phyloP scores from a whole-genome alignment of 2,113 vertebrate genomes.

The Spilogale gracilis region DNA sequence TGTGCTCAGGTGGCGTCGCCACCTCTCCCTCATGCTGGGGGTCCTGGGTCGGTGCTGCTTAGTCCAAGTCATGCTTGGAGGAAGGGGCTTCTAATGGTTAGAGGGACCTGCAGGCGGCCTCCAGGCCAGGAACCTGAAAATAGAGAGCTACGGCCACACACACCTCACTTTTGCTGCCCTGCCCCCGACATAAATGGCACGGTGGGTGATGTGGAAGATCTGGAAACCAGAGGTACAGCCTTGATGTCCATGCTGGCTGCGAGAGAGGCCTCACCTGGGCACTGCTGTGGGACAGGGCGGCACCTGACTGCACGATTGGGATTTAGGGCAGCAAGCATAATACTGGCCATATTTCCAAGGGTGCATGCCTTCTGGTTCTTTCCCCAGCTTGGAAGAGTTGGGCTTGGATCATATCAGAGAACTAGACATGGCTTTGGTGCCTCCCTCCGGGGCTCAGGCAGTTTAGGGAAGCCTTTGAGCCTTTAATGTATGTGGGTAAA shows the following conservation, averaged over 20 bases:
- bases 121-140: neutral
- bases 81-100: neutral
- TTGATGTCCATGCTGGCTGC: neutral
- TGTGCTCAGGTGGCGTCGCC: neutral
- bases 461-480: neutral
- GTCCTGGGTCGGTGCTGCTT: neutral
- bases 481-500: neutral
- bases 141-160: neutral
- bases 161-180: neutral
- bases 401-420: neutral
- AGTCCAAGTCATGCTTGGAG: neutral
- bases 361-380: neutral
- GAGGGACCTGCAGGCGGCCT: neutral
- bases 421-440: neutral
- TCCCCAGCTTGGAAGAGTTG: neutral
- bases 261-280: neutral
- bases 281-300: neutral
- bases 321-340: neutral
- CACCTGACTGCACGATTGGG: neutral
- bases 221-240: neutral
- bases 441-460: neutral
- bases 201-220: too few relatives aligned
- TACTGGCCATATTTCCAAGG: neutral
- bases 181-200: neutral
- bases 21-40: too few relatives aligned